A percentile compares a stretch with the other conserved stretches of the same genome.
Conservation (phyloP, 2,113 vertebrate genomes). For the Alexandromys fortis region DNA sequence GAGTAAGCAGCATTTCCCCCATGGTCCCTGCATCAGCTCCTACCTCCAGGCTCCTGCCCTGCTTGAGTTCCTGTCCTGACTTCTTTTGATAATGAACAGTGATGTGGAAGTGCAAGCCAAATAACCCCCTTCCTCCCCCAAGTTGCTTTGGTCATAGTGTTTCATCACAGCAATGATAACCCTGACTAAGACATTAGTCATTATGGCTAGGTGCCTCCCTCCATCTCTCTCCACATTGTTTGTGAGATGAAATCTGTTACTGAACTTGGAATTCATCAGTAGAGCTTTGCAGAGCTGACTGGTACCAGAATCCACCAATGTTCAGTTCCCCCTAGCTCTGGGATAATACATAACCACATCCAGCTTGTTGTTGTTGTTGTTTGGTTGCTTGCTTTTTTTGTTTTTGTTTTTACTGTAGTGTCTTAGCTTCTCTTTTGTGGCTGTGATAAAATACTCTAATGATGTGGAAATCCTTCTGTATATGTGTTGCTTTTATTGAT, state of each 20-base stretch:
- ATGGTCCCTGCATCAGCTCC: background rate
- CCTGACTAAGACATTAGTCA: background rate
- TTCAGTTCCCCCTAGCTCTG: background rate
- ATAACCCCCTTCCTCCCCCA: background rate
- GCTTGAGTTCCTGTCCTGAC: no score
- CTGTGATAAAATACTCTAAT: background rate
- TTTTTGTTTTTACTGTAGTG: background rate
- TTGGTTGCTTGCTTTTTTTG: background rate
- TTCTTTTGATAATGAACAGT: background rate
- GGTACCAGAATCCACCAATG: background rate
- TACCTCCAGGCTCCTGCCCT: background rate
- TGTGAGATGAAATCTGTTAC: background rate
- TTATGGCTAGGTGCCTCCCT: no score
- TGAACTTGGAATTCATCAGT: background rate
- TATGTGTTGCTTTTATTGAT: no score
- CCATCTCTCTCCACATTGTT: background rate
- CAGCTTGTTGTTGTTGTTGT: background rate
- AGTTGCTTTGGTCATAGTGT: background rate
- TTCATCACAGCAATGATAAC: background rate
- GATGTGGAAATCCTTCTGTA: no score
- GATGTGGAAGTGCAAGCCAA: background rate
- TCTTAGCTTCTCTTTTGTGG: background rate
- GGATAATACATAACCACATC: background rate
- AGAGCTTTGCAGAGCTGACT: background rate
- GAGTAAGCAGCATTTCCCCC: background rate